Percentiles rank a stretch among this genome's conserved stretches.
Evolutionary conservation across 2,888 invertebrate species (phyloP).

Genomic region (Hydrotaea diabolus): DNA sequence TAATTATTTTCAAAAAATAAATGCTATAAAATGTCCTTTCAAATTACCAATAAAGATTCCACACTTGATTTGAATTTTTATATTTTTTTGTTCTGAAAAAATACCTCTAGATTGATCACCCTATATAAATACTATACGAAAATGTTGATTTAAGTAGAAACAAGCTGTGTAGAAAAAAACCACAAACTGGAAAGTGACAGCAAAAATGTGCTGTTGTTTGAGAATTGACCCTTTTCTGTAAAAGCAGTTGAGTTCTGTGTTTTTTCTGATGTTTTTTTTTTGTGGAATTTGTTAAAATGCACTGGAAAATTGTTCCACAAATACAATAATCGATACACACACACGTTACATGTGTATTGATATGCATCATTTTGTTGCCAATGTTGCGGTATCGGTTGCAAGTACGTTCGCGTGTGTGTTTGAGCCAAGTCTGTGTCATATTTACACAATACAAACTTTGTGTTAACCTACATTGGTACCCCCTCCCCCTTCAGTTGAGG

Average conservation of each 20-base stretch:
- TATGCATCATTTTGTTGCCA: conserved; percentile 10
- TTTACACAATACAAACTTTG: conserved; percentile 48
- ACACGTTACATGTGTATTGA: too few relatives aligned
- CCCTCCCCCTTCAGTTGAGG: not conserved
- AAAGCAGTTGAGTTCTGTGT: not conserved
- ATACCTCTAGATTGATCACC: too few relatives aligned
- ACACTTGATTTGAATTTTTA: too few relatives aligned
- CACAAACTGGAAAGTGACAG: not conserved
- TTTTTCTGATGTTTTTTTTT: too few relatives aligned
- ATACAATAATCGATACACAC: not conserved
- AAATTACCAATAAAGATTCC: too few relatives aligned
- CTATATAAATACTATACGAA: too few relatives aligned
- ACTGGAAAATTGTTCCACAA: not conserved
- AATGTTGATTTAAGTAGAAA: too few relatives aligned
- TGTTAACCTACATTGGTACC: conserved; percentile 57
- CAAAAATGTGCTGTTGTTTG: not conserved
- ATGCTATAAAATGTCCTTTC: too few relatives aligned
- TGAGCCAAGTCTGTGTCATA: conserved; percentile 14
- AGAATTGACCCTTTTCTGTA: not conserved
- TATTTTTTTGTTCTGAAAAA: too few relatives aligned
- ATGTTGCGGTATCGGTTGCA: conserved; percentile 25
- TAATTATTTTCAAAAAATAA: too few relatives aligned
- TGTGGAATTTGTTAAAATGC: too few relatives aligned
- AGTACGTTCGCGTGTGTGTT: not conserved
- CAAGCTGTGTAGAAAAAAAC: too few relatives aligned